Conservation (phyloP, 2,113 vertebrate genomes). For the Bambusicola thoracicus region DNA sequence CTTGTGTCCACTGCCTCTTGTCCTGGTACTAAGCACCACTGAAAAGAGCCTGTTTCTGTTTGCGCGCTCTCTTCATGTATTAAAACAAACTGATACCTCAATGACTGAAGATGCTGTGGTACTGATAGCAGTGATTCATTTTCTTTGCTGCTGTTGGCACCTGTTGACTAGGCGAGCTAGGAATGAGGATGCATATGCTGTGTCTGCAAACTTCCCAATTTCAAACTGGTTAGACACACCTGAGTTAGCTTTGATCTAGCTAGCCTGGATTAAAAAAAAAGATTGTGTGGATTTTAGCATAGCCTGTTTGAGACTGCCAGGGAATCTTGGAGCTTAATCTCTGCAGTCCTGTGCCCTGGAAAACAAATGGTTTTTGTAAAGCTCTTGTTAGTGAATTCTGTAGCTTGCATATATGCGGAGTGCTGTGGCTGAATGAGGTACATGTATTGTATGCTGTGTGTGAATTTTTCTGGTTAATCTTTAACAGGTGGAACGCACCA, state of each 20-base stretch:
- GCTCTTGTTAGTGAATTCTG: neutral
- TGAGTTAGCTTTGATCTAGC: constrained; percentile 1
- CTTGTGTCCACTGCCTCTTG: neutral
- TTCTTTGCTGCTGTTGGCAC: neutral
- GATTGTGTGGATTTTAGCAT: neutral
- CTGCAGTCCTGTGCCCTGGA: neutral
- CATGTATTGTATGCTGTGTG: neutral
- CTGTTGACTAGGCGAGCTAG: neutral
- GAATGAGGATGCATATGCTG: neutral
- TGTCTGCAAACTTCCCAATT: neutral
- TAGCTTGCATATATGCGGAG: neutral
- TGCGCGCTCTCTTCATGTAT: neutral
- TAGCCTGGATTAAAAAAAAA: neutral
- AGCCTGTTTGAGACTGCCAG: neutral
- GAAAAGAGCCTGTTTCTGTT: neutral
- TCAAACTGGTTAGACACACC: neutral
- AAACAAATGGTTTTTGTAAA: neutral
- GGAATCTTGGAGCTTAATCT: constrained; percentile 6
- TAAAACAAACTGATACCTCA: neutral
- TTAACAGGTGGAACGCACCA: neutral
- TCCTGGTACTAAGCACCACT: neutral
- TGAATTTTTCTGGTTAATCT: neutral
- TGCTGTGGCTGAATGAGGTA: neutral
- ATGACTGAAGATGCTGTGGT: neutral
- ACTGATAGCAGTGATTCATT: neutral